These are phyloP conservation scores for Lathronympha strigana DNA, from an alignment of 2,888 invertebrate genomes.

Conservation along the genomic window DNA sequence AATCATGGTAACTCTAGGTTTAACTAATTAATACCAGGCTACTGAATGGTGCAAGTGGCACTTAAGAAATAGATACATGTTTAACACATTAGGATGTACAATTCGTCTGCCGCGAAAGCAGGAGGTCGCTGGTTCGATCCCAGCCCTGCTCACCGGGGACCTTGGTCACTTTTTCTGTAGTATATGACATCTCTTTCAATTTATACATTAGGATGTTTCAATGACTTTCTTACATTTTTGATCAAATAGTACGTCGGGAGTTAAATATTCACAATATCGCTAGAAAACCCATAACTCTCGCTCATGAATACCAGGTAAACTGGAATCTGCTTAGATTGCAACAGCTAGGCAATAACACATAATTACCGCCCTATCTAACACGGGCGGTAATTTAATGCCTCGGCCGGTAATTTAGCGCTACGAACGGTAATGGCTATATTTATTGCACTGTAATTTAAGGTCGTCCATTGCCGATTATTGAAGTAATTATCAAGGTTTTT, in stretches of 20 bases:
- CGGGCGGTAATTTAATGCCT: slow-evolving; percentile 16
- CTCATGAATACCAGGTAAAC: background rate
- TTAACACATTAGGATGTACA: no score
- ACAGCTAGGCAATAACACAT: slow-evolving; percentile 11
- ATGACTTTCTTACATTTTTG: no score
- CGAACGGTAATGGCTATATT: slow-evolving; percentile 10
- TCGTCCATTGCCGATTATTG: background rate
- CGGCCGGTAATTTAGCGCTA: slow-evolving; percentile 15
- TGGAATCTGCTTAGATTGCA: slow-evolving; percentile 23
- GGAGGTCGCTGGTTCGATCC: no score
- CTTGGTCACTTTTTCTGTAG: no score
- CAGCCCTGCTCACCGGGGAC: no score
- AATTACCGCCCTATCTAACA: slow-evolving; percentile 23
- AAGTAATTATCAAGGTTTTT: background rate
- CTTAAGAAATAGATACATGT: no score
- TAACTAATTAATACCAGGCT: background rate
- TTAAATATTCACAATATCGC: no score
- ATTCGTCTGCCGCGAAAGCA: no score
- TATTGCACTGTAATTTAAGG: slow-evolving; percentile 6
- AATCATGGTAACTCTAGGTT: background rate
- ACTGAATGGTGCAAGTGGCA: background rate
- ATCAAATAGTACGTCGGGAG: no score
- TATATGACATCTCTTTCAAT: no score
- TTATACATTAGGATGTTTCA: no score
- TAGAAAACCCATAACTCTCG: background rate